Base-by-base conservation (phyloP, 2,888 invertebrate species). In the Polydesmus complanatus region DNA sequence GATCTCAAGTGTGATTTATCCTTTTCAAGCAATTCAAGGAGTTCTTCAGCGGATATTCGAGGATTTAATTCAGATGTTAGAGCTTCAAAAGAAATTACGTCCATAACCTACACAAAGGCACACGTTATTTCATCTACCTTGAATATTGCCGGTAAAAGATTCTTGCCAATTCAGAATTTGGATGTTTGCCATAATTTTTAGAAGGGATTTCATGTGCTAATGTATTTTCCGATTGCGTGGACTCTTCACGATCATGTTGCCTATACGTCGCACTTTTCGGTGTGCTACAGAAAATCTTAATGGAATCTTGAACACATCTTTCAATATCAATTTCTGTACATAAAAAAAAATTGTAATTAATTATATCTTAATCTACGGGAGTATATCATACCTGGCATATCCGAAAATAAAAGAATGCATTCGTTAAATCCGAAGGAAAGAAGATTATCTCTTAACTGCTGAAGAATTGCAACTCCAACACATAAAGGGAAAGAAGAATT, bases 351-450 rank as follows among this genome's bases (percentile, higher is more conserved):
- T 53, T 3, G 27, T 50, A 19, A 37, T 53, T 48, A 54, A 3
- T n/a, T 21, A n/a, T 50, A 25, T 19, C 5, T 52, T 22, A 18
- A 3, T 19, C 5, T 1, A 19, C 5, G 19, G 22, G 23, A 52
- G 11, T 23, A 47, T 50, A 59, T 18, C 55, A 59, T 66, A 79
- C 80, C 80, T 66, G 97, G 97, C 70, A 98, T 80, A 77, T 98
- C 97, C n/a, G 96, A 96, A 76, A 98, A 98, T 23, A 97, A 78
- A 49, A 98, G 77, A 67, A 98, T 98, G 72, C 97, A 97, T 72
- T 98, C 98, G 73, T 98, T 98, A 75, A 98, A 98, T 11, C 94
- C 94, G 0, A 91, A 93, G 3, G 82, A 81, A 2, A 98, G 79
- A 5, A 96, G 75, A 0, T 88, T 84, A 66, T 84, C 85, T 59